These are phyloP conservation scores for Paramuricea clavata DNA, from an alignment of 92 coral and sea anemone species.

Conservation along the genomic window DNA sequence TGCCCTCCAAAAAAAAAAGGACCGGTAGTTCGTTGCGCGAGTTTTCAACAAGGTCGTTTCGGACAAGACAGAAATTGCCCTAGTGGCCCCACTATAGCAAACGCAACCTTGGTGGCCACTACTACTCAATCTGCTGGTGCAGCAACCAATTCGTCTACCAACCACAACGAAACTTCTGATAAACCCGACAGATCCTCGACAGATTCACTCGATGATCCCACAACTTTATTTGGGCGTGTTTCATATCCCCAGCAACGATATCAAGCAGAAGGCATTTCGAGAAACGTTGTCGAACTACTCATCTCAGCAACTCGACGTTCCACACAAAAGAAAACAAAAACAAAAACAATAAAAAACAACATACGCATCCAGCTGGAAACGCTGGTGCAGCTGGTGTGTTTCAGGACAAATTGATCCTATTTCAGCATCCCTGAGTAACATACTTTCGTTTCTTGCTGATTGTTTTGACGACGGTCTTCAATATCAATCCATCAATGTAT, in stretches of 20 bases:
- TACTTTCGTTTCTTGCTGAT: constrained; percentile 19
- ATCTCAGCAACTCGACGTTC: constrained; percentile 65
- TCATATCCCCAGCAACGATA: constrained; percentile 54
- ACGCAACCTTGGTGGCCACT: too few relatives aligned
- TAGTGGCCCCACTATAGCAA: constrained; percentile 49
- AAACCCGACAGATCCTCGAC: constrained; percentile 31
- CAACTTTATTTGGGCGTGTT: constrained; percentile 51
- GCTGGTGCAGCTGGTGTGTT: constrained; percentile 59
- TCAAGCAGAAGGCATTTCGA: constrained; percentile 62
- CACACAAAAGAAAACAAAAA: constrained; percentile 65
- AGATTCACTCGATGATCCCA: constrained; percentile 53
- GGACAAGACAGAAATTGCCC: constrained; percentile 43
- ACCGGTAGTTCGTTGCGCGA: constrained; percentile 16
- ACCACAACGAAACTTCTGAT: constrained; percentile 5
- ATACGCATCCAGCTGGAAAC: constrained; percentile 57
- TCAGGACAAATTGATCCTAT: constrained; percentile 49
- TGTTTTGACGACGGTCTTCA: constrained; percentile 40
- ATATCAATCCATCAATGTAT: constrained; percentile 41
- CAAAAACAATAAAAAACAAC: too few relatives aligned
- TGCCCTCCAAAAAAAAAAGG: neutral
- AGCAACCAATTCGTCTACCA: constrained; percentile 25
- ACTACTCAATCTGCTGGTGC: constrained; percentile 52
- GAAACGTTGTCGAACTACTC: constrained; percentile 50
- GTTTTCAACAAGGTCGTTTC: constrained; percentile 16
- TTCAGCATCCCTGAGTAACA: constrained; percentile 52